phyloP scores from a whole-genome alignment of 2,888 invertebrate genomes.

The Nomada fucata region DNA sequence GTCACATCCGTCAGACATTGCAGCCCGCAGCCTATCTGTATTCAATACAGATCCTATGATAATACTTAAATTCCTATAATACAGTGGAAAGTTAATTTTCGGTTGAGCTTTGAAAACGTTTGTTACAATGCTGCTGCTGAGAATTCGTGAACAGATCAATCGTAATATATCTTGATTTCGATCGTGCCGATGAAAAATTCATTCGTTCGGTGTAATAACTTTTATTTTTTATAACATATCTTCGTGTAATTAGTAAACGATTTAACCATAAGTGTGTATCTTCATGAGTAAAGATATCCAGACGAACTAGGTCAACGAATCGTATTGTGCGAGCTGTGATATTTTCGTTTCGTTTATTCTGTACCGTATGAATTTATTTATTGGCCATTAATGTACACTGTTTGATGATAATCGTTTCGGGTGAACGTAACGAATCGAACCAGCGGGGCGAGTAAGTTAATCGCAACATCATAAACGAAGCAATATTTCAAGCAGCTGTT shows the following conservation, averaged over 20 bases:
- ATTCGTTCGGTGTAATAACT: not conserved
- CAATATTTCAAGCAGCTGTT: constrained; percentile 69
- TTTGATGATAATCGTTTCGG: constrained; percentile 21
- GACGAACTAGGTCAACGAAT: constrained; percentile 56
- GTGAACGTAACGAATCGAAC: not conserved
- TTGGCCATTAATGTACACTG: not conserved
- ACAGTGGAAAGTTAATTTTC: constrained; percentile 33
- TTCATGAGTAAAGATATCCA: constrained; percentile 25
- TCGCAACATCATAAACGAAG: constrained; percentile 2
- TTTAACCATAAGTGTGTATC: constrained; percentile 51
- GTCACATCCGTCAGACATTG: constrained; percentile 18
- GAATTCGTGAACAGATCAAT: not conserved
- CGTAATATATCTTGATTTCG: constrained; percentile 9
- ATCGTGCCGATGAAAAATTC: not conserved
- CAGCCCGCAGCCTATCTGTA: constrained; percentile 11
- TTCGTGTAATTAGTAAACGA: constrained; percentile 17
- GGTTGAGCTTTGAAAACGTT: not conserved
- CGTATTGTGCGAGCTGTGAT: constrained; percentile 34
- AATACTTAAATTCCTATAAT: constrained; percentile 40
- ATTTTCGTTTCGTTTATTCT: constrained; percentile 31
- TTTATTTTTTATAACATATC: not conserved
- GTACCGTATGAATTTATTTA: not conserved
- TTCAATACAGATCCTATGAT: constrained; percentile 26
- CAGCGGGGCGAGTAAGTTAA: not conserved
- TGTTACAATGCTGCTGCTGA: not conserved